Evolutionary conservation across 1,140 invertebrate species (phyloP).

Genomic region (Aporrectodea caliginosa): DNA sequence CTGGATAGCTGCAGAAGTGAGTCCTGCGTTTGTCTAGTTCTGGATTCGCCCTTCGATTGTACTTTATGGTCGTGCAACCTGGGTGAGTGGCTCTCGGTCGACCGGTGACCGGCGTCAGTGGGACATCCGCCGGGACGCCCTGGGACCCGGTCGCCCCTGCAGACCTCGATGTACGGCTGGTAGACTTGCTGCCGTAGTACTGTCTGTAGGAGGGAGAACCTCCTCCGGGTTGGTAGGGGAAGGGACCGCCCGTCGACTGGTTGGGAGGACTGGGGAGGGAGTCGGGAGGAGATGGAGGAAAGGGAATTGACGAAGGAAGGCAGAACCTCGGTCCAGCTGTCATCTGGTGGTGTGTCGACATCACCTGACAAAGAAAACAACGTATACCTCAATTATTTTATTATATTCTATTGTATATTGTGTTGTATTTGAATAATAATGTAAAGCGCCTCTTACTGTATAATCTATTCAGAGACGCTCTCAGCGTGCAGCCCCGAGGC

Average conservation of each 20-base stretch:
- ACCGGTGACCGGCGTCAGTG: slow-evolving; percentile 29
- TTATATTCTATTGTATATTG: too few species aligned
- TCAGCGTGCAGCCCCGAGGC: too few species aligned
- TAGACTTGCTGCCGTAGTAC: not conserved
- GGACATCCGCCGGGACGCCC: slow-evolving; percentile 6
- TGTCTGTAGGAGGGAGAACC: not conserved
- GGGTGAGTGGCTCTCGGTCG: slow-evolving; percentile 50
- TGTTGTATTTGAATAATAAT: too few species aligned
- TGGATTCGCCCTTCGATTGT: slow-evolving; percentile 91
- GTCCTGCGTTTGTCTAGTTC: slow-evolving; percentile 89
- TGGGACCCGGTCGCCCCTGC: not conserved
- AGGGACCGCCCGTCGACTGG: not conserved
- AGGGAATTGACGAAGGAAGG: not conserved
- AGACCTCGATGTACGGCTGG: not conserved
- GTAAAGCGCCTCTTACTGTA: too few species aligned
- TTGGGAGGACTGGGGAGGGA: not conserved
- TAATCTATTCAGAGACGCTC: too few species aligned
- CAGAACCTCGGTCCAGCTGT: not conserved
- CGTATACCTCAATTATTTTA: too few species aligned
- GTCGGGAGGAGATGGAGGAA: not conserved
- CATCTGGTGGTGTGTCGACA: not conserved
- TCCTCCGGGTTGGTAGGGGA: not conserved
- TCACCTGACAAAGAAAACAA: not conserved
- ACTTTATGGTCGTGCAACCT: slow-evolving; percentile 58
- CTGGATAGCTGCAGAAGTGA: slow-evolving; percentile 90